Conservation (phyloP, 2,113 vertebrate species). For the Pelodiscus sinensis region DNA sequence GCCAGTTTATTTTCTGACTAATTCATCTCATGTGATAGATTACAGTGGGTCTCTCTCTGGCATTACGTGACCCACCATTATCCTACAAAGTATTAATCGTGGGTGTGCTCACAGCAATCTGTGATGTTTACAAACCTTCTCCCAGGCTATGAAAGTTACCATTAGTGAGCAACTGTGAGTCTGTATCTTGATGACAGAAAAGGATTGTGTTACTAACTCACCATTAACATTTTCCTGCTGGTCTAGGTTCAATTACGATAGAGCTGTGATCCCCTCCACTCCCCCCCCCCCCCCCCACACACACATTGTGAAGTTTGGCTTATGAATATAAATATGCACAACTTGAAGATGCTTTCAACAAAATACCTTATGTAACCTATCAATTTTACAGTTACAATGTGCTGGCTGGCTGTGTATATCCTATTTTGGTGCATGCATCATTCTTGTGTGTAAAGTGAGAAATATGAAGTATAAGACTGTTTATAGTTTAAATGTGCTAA, state of each 20-base stretch:
- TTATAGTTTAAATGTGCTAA: too few relatives aligned
- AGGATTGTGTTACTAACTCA: neutral
- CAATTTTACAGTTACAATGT: too few relatives aligned
- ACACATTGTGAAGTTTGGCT: too few relatives aligned
- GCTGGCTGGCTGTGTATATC: too few relatives aligned
- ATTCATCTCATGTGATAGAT: conserved; percentile 21
- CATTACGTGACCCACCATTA: conserved; percentile 25
- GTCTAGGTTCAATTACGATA: conserved; percentile 25
- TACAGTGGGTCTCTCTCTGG: neutral
- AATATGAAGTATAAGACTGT: too few relatives aligned
- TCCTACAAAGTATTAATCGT: conserved; percentile 28
- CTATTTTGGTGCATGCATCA: too few relatives aligned
- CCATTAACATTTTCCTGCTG: conserved; percentile 23
- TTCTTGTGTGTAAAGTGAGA: too few relatives aligned
- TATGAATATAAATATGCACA: too few relatives aligned
- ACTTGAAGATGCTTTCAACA: too few relatives aligned
- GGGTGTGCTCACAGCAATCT: neutral
- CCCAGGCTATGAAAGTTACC: conserved; percentile 16
- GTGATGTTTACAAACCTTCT: conserved; percentile 34
- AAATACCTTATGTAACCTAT: too few relatives aligned
- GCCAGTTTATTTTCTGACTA: neutral
- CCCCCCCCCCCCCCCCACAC: too few relatives aligned
- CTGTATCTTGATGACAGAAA: conserved; percentile 26
- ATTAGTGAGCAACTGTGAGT: neutral
- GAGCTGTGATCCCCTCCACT: too few relatives aligned